Base-by-base conservation (phyloP, 2,797 vertebrate species). In the Gobio occitaniae region DNA sequence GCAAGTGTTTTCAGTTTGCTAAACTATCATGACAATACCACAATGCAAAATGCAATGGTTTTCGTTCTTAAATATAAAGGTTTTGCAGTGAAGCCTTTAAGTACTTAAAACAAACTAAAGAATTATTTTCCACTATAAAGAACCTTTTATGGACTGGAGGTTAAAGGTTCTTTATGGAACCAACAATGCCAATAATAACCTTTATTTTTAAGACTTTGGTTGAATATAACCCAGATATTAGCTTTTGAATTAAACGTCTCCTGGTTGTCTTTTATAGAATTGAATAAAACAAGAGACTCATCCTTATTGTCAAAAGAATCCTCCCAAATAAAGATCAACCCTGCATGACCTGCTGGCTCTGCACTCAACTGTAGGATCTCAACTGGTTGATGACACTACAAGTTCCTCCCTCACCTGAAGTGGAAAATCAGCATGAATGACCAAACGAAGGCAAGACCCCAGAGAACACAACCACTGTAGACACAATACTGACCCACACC, bases 251-350 rank as follows among this genome's bases (percentile, higher is more conserved):
- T 50, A 52, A 44, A 36, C 19, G 11, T 38, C 12, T 52, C 21
- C 21, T 36, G 38, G 10, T 56, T 76, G 69, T 17, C 25, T 86
- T 56, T 71, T 19, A 38, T 41, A 88, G 86, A 83, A 68, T 82
- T 80, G 68, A 69, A 75, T 85, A 48, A 82, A 74, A 36, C 78
- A 80, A 29, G 36, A 80, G 29, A 15, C 63, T 54, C 48, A 56
- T 21, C 36, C 69, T 50, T 38, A 69, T n/a, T n/a, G n/a, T 16
- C 4, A 75, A 17, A 80, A 13, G 32, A 81, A 63, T 44, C 21
- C 36, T 50, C 25, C 2, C 29, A 38, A 50, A 4, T 66, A 47
- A 75, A 87, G 12, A 21, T 84, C 32, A 84, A 65, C 21, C 16
- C n/a, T 68, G 47, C 38, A 36, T 4, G 29, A 41, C 65, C n/a